Percentiles rank a stretch among this genome's conserved stretches.
Evolutionary conservation across 2,888 invertebrate genomes (phyloP).

Genomic region (Steinernema hermaphroditum): DNA sequence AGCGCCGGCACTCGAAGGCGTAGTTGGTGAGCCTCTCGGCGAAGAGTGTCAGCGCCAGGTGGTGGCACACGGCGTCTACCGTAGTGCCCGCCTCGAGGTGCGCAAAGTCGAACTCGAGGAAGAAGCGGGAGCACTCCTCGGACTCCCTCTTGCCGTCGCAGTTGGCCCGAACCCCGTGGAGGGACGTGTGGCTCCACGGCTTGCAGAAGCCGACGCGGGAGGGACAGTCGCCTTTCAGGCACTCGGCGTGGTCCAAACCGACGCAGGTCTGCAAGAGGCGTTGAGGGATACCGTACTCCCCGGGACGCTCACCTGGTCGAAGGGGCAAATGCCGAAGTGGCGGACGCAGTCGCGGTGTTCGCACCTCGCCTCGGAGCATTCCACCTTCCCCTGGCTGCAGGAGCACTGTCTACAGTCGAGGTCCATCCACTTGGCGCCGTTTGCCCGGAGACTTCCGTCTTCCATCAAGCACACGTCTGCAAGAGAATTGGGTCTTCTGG

Average conservation of each 20-base stretch:
- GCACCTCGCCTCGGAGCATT: slow-evolving; percentile 16
- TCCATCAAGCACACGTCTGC: not conserved
- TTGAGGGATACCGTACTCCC: too few species aligned
- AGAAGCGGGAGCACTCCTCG: slow-evolving; percentile 17
- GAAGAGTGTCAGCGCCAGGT: slow-evolving; percentile 20
- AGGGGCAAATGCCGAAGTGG: slow-evolving; percentile 10
- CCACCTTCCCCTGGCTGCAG: not conserved
- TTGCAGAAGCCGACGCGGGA: slow-evolving; percentile 5
- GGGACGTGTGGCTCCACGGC: slow-evolving; percentile 14
- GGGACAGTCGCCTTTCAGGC: slow-evolving; percentile 10
- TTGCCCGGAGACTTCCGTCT: slow-evolving; percentile 6
- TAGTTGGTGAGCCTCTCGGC: slow-evolving; percentile 17
- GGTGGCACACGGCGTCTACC: slow-evolving; percentile 12
- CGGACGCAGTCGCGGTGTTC: slow-evolving; percentile 6
- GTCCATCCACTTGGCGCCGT: slow-evolving; percentile 28
- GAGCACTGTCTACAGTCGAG: slow-evolving; percentile 21
- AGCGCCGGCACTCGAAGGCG: not conserved
- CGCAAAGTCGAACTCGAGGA: slow-evolving; percentile 3
- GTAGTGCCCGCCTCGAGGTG: slow-evolving; percentile 1
- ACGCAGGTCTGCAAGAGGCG: slow-evolving; percentile 5
- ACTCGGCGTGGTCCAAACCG: not conserved
- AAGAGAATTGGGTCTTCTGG: not conserved
- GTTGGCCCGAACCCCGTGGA: not conserved
- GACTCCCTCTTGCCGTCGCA: not conserved
- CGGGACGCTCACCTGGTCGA: not conserved